Evolutionary conservation across 2,113 vertebrate genomes (phyloP), one percentile per base, ranked within the genome.

Genomic region (Zosterops lateralis): DNA sequence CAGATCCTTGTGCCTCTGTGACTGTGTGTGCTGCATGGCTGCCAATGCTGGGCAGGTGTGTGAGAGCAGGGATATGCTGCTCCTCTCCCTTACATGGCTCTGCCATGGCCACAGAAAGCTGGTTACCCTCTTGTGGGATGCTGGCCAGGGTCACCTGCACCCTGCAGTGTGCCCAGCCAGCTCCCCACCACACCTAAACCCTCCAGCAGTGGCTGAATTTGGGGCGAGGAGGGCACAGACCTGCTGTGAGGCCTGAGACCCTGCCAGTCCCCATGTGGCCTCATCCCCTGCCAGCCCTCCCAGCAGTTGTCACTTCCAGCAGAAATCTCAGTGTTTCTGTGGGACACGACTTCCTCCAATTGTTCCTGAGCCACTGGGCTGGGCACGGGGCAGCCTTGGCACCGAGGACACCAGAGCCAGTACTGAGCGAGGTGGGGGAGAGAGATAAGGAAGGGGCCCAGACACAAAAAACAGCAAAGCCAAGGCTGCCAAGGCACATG

Each of bases 291-390:
- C 92, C 65, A 70, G 38, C 50, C 56, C 51, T 77, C 48, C 58
- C 0, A 1, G 64, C 31, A 38, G 22, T 9, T 73, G 67, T 20
- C 77, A 66, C 81, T 56, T 62, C 72, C 91, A 89, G 72, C 40
- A 88, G 62, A 91, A 87, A 84, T 65, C 75, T 62, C 78, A 50
- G 60, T 47, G 45, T 45, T 76, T 91, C 71, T 2, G 9, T 76
- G 61, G 70, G 67, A 57, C 81, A 38, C 0, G 0, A 60, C 72
- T 97, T 97, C 96, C 96, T 94, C 38, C 90, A 90, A 95, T 96
- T 97, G 96, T 97, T 34, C 75, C 79, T 3, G 0, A 34, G 70
- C 58, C 11, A 5, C 61, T 12, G 53, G 81, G 82, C 84, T 60
- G 80, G 89, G 79, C 85, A 74, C 0, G 0, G 42, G 80, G 40